Base-by-base conservation (phyloP, 2,113 vertebrate genomes). In the Cryptoleucopteryx plumbea region DNA sequence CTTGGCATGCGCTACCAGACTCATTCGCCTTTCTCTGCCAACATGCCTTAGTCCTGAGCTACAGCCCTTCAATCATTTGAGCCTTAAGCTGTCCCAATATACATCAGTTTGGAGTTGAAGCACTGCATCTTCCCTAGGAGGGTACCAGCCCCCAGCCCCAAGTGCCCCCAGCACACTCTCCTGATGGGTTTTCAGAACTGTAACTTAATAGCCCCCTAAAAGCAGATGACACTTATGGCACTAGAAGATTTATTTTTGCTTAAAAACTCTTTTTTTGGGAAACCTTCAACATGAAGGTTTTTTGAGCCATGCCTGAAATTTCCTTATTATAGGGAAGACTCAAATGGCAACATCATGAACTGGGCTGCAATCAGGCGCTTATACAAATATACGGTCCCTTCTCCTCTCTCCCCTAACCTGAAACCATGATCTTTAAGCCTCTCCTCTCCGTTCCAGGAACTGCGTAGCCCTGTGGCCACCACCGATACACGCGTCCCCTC, bases 401-500 rank as follows among this genome's bases (percentile, higher is more conserved):
- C 40, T 40, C 27, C 15, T n/a, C 31, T 63, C 31, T 65, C n/a
- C 38, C 25, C 23, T 83, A 42, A 58, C 4, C 13, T 13, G 18
- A 67, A 58, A 42, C 20, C 40, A 75, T 2, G 1, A 19, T 3
- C 32, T 88, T 43, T 2, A 53, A 85, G 36, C 16, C 16, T 38
- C 34, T 47, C 32, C 12, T 50, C 38, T 32, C 36, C 1, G 0
- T 19, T 47, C 26, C 34, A 40, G 45, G 12, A 55, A 45, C 34
- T 4, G 2, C 0, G 3, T 7, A 62, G 65, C 26, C 34, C 16
- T 11, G 5, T 2, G 23, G 50, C 20, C 68, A 75, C 22, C 63
- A 65, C 26, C 1, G 1, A 55, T 17, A 18, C 19, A 4, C 9
- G 10, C 0, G 0, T 12, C 31, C 66, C 56, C 26, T 77, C 68